A percentile compares a stretch with the other conserved stretches of the same genome.
phyloP scores from a whole-genome alignment of 2,797 vertebrate species.

The Urophycis tenuis region DNA sequence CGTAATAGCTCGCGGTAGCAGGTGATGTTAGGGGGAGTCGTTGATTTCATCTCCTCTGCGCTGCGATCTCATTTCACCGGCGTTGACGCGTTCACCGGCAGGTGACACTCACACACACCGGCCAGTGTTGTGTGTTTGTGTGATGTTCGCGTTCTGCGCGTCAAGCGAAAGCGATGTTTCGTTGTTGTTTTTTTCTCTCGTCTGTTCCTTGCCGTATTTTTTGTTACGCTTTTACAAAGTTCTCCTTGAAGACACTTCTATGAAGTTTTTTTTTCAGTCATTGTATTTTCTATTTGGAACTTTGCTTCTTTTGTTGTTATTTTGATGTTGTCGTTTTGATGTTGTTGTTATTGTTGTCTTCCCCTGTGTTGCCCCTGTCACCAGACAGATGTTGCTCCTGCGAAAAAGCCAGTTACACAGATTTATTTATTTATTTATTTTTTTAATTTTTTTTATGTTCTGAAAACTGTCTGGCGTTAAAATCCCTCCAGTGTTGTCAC shows the following conservation, averaged over 20 bases:
- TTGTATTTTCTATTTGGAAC: conserved; percentile 83
- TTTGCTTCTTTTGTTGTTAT: conserved; percentile 65
- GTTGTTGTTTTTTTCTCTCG: too few relatives aligned
- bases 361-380: conserved; percentile 15
- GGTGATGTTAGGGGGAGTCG: conserved; percentile 8
- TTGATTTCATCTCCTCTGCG: conserved; percentile 27
- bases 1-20: conserved; percentile 7
- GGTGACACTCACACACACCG: conserved; percentile 16
- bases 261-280: conserved; percentile 96
- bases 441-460: neutral
- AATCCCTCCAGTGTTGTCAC: too few relatives aligned
- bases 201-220: conserved; percentile 17
- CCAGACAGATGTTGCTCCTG: conserved; percentile 8
- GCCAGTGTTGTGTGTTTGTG: conserved; percentile 21
- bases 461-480: conserved; percentile 5
- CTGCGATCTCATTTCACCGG: conserved; percentile 14
- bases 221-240: conserved; percentile 43
- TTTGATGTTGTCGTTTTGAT: conserved; percentile 38
- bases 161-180: conserved; percentile 27
- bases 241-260: conserved; percentile 96
- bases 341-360: neutral
- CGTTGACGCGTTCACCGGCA: neutral
- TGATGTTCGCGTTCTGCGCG: neutral
- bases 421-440: too few relatives aligned
- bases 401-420: too few relatives aligned